Percentiles rank a stretch among this genome's conserved stretches.
Evolutionary conservation across 2,113 vertebrate genomes (phyloP).

Genomic region (Zosterops japonicus): DNA sequence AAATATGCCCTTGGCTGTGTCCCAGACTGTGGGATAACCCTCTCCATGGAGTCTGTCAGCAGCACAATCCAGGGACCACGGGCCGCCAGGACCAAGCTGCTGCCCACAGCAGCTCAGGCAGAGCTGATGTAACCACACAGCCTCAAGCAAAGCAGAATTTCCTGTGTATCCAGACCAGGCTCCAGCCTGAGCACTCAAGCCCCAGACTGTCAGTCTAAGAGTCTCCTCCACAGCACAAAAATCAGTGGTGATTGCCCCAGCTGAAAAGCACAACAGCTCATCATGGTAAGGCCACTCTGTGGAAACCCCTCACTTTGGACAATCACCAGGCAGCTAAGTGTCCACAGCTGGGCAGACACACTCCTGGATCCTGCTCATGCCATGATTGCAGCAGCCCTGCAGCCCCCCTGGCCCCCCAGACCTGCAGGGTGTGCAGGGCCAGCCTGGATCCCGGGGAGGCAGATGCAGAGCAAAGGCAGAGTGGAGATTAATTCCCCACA

Average conservation of each 20-base stretch:
- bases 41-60: not conserved
- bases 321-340: not conserved
- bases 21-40: not conserved
- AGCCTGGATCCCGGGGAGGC: not conserved
- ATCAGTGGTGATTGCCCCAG: not conserved
- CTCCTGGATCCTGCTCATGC: fast-evolving
- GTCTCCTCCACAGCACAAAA: not conserved
- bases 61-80: fast-evolving
- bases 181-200: not conserved
- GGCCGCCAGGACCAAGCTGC: not conserved
- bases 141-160: not conserved
- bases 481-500: not conserved
- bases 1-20: not conserved
- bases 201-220: not conserved
- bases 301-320: not conserved
- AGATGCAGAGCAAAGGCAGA: not conserved
- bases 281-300: not conserved
- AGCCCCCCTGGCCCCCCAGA: fast-evolving
- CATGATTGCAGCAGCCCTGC: not conserved
- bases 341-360: not conserved
- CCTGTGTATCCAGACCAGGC: not conserved
- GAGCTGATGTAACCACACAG: not conserved
- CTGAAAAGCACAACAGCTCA: not conserved
- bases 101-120: not conserved
- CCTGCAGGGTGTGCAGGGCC: not conserved